These are phyloP conservation scores for Cairina moschata DNA, from an alignment of 2,113 vertebrate genomes.

Conservation along the genomic window DNA sequence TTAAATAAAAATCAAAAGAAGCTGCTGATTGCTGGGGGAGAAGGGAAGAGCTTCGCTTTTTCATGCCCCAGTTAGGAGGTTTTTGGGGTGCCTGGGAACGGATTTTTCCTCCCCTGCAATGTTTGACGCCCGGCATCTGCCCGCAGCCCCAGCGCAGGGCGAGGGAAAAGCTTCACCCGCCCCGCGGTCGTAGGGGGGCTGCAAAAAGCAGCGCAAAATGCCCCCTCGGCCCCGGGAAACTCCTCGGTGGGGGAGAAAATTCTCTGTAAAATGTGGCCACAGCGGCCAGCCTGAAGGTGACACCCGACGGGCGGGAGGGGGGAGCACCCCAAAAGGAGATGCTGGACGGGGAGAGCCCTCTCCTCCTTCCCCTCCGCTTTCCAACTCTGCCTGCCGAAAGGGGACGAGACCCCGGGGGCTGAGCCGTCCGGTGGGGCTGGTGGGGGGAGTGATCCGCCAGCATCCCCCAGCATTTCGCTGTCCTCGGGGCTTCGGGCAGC, in stretches of 20 bases:
- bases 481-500: not conserved
- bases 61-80: not conserved
- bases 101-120: not conserved
- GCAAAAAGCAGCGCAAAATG: not conserved
- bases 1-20: not conserved
- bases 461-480: not conserved
- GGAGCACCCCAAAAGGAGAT: rapidly evolving
- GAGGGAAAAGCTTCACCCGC: not conserved
- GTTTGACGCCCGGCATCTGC: slow-evolving; percentile 16
- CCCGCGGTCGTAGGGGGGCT: not conserved
- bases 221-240: not conserved
- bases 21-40: rapidly evolving
- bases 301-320: not conserved
- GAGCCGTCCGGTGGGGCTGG: not conserved
- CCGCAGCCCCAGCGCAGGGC: not conserved
- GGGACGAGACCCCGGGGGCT: not conserved
- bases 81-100: not conserved
- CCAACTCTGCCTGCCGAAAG: not conserved
- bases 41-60: not conserved
- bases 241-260: not conserved
- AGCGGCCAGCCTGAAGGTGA: not conserved
- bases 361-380: not conserved
- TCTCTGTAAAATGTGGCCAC: not conserved
- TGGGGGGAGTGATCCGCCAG: rapidly evolving
- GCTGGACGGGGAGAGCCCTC: not conserved